phyloP scores from a whole-genome alignment of 2,888 invertebrate genomes.

The Caenorhabditis sulstoni region DNA sequence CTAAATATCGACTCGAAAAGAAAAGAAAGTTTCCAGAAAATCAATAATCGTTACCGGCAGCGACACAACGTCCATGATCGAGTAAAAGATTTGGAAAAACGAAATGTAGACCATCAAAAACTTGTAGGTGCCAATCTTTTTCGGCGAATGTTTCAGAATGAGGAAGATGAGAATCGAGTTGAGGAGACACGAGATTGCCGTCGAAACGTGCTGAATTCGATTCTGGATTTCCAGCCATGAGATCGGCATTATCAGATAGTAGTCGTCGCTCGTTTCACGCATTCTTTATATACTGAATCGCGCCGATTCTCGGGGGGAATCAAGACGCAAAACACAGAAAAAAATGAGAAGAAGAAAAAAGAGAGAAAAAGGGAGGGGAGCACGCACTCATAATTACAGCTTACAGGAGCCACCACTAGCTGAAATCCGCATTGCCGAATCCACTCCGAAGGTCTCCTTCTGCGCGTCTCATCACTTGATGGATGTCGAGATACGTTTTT shows the following conservation, averaged over 20 bases:
- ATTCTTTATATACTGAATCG: too few species aligned
- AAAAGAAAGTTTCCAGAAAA: neutral
- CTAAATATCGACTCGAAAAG: neutral
- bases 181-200: constrained; percentile 20
- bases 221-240: constrained; percentile 34
- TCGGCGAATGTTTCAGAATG: constrained; percentile 34
- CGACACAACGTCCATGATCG: constrained; percentile 33
- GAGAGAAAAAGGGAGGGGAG: too few species aligned
- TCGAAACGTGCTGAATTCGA: constrained; percentile 40
- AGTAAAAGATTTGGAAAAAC: constrained; percentile 47
- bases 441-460: neutral
- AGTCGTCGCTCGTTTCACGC: too few species aligned
- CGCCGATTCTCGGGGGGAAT: too few species aligned
- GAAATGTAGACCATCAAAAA: constrained; percentile 51
- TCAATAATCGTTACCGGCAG: constrained; percentile 45
- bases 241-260: too few species aligned
- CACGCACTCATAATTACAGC: too few species aligned
- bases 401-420: too few species aligned
- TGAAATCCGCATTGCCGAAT: too few species aligned
- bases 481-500: constrained; percentile 35
- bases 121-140: constrained; percentile 42
- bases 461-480: constrained; percentile 26
- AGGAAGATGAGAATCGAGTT: constrained; percentile 35
- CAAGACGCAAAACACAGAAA: too few species aligned
- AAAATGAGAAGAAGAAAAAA: too few species aligned